Conservation (phyloP, 2,797 vertebrate species). For the Danionella dracula region DNA sequence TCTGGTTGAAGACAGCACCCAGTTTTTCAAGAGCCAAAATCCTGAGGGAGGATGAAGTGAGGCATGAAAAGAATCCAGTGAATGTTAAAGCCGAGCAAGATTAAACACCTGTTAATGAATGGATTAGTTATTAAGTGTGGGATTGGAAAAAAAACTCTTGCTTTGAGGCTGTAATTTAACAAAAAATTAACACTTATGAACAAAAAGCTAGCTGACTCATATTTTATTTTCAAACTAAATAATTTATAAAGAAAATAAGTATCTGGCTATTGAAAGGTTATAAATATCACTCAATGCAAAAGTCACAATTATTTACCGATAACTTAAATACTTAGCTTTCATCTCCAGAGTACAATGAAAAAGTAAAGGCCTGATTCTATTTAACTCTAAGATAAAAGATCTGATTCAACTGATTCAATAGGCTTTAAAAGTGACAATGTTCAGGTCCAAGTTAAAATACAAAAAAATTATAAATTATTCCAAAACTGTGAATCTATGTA, state of each 20-base stretch:
- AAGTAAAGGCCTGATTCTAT: no score
- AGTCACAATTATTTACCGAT: no score
- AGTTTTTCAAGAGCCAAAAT: constrained; percentile 97
- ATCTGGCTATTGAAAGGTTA: no score
- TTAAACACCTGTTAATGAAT: neutral
- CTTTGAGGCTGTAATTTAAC: neutral
- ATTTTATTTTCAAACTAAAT: neutral
- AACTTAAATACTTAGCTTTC: no score
- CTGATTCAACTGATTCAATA: no score
- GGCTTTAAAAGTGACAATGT: no score
- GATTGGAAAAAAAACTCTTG: neutral
- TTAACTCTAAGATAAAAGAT: no score
- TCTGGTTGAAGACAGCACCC: constrained; percentile 97
- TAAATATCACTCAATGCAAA: neutral
- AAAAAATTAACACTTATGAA: neutral
- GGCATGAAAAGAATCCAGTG: neutral
- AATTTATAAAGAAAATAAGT: neutral
- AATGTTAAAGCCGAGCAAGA: neutral
- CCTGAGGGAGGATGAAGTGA: constrained; percentile 54
- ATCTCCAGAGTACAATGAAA: no score
- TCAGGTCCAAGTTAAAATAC: no score
- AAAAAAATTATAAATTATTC: no score
- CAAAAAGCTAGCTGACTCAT: neutral
- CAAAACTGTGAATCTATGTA: no score
- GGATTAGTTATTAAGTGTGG: neutral